Evolutionary conservation across 2,113 vertebrate genomes (phyloP), one percentile per base, ranked within the genome.

Genomic region (Mormoops blainvillei): DNA sequence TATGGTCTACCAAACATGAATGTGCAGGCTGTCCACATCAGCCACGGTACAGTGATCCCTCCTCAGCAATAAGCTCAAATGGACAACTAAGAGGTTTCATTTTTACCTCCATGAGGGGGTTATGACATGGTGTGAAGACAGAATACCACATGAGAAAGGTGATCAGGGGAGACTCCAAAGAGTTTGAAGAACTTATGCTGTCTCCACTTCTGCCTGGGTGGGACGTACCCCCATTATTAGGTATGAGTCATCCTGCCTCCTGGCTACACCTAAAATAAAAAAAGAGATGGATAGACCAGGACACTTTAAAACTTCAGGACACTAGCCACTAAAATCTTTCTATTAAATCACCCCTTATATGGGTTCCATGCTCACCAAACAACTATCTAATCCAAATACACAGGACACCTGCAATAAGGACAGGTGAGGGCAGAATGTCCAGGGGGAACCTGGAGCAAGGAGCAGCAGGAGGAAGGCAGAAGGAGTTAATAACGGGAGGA

Each of bases 201-300:
- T 43, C 28, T 92, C 70, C 6, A 61, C 13, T 91, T 48, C n/a
- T 28, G 48, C 36, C n/a, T 3, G 48, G n/a, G 50, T 38, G 58
- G 16, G 48, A 83, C 70, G 74, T 16, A 10, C 24, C 82, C 74
- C 41, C 19, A 36, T 77, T 91, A 36, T 54, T 61, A 41, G 76
- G 5, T 11, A 31, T 74, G 54, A 91, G 43, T 92, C 81, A 96
- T 20, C 52, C 70, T 68, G 73, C 80, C 56, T 89, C 80, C n/a
- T 70, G 36, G 71, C 80, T 90, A 92, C 2, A 94, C 48, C 74
- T 83, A 61, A 61, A 28, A 61, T 93, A 71, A 94, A 94, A 87
- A 83, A 68, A 92, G 56, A 73, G 50, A 83, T 45, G 38, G 41
- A 43, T 11, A 2, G 48, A 68, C 78, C 92, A 91, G 78, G 87